Evolutionary conservation across 2,113 vertebrate genomes (phyloP), one percentile per base, ranked within the genome.

Genomic region (Clupea harengus): DNA sequence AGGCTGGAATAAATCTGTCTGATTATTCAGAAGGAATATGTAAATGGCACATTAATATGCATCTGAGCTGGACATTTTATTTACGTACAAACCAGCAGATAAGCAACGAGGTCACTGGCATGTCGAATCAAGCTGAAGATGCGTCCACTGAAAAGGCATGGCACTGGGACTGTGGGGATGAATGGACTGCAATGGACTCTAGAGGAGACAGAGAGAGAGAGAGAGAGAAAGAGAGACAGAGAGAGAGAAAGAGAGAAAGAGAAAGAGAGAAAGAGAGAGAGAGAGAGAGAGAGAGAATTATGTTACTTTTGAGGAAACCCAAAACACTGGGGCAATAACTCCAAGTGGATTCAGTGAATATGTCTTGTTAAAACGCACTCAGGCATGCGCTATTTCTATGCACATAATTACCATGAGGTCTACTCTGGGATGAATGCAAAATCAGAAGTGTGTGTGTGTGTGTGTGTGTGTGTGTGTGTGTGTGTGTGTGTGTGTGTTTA

Each of bases 91-190:
- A 88, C 88, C 87, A 85, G 86, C 81, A 47, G 87, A 85, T 80
- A 18, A 0, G 80, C 46, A 57, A 82, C 5, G 45, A 85, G 83
- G 82, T 90, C 84, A 90, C 78, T 18, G 86, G 46, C 94, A 93
- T 93, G 89, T 88, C 91, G 85, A 85, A 89, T 25, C 86, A 89
- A 83, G 3, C 44, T 13, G 32, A 45, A 39, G 6, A 32, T 86
- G 22, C 85, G 78, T 88, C 85, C 52, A 84, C 83, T 87, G 72
- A 89, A 80, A 86, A n/a, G 25, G 72, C 86, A 87, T 88, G 54
- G 81, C 82, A 75, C 45, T 47, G 28, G 57, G 28, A 49, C 44
- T 86, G 72, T 81, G 47, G 75, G 67, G 82, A 52, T 78, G 44
- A 64, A 87, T 44, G 39, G 22, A 83, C 52, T 39, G 28, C 45